Evolutionary conservation across 2,797 vertebrate species (phyloP).

Genomic region (Limosa lapponica): DNA sequence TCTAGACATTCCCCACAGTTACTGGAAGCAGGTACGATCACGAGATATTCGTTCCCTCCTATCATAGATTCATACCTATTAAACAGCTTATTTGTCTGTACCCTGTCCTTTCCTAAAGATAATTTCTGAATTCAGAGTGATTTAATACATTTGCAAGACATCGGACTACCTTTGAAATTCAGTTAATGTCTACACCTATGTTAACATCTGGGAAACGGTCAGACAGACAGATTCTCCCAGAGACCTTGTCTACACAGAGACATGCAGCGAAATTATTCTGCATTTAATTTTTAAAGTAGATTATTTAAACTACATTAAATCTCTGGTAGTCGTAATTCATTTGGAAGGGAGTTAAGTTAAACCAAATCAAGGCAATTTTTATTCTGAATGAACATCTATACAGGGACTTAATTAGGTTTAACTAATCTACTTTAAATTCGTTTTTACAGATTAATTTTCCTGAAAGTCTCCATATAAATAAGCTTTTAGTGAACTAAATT

Average conservation of each 20-base stretch:
- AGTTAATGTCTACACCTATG: not conserved
- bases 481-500: constrained; percentile 2
- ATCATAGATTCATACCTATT: not conserved
- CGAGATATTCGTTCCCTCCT: not conserved
- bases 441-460: constrained; percentile 53
- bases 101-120: not conserved
- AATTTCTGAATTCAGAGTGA: not conserved
- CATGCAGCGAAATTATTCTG: not conserved
- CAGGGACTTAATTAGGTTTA: constrained; percentile 48
- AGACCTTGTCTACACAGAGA: not conserved
- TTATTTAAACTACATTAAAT: constrained; percentile 59
- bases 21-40: not conserved
- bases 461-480: constrained; percentile 11
- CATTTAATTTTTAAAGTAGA: constrained; percentile 53
- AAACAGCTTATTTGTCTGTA: not conserved
- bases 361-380: constrained; percentile 58
- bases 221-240: not conserved
- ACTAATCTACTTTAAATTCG: constrained; percentile 36
- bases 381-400: constrained; percentile 30
- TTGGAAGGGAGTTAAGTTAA: constrained; percentile 44
- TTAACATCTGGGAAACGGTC: not conserved
- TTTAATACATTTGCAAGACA: not conserved
- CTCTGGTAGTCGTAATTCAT: not conserved
- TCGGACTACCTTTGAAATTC: not conserved
- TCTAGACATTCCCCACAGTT: not conserved